A percentile compares a stretch with the other conserved stretches of the same genome.
phyloP scores from a whole-genome alignment of 2,888 invertebrate species.

The Disparrhopalites patrizii region DNA sequence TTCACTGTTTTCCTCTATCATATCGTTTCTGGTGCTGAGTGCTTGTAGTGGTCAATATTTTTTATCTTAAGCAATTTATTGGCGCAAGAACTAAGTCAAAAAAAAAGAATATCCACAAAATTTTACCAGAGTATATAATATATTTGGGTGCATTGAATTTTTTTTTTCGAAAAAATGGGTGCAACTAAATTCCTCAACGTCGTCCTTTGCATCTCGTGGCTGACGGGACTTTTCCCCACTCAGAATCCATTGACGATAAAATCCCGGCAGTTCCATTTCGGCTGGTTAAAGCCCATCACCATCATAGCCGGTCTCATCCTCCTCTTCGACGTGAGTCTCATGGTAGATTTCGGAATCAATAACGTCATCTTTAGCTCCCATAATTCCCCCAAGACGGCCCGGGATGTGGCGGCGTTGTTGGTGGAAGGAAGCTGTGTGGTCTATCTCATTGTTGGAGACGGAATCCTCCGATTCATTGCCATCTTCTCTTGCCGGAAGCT shows the following conservation, averaged over 20 bases:
- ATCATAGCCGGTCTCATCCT: background rate
- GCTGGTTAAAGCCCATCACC: constrained; percentile 7
- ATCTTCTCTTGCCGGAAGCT: background rate
- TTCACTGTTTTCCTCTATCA: too few relatives aligned
- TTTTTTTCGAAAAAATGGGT: too few relatives aligned
- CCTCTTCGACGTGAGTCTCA: background rate
- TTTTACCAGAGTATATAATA: too few relatives aligned
- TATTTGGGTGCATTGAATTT: too few relatives aligned
- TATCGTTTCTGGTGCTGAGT: too few relatives aligned
- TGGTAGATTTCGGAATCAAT: constrained; percentile 9
- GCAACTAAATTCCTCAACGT: background rate
- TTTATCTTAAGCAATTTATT: too few relatives aligned
- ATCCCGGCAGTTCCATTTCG: constrained; percentile 2
- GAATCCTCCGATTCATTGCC: background rate
- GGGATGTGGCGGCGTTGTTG: background rate
- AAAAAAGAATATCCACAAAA: too few relatives aligned
- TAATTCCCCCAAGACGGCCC: background rate
- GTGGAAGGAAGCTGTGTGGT: constrained; percentile 7
- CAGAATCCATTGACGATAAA: constrained; percentile 2
- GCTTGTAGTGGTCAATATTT: too few relatives aligned
- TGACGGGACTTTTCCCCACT: constrained; percentile 6
- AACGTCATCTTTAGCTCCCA: background rate
- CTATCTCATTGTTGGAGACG: constrained; percentile 13
- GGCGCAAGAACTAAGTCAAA: too few relatives aligned
- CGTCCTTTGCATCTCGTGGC: constrained; percentile 8